Evolutionary conservation across 2,888 invertebrate species (phyloP), one percentile per base, ranked within the genome.

Genomic region (Drosophila cognata): DNA sequence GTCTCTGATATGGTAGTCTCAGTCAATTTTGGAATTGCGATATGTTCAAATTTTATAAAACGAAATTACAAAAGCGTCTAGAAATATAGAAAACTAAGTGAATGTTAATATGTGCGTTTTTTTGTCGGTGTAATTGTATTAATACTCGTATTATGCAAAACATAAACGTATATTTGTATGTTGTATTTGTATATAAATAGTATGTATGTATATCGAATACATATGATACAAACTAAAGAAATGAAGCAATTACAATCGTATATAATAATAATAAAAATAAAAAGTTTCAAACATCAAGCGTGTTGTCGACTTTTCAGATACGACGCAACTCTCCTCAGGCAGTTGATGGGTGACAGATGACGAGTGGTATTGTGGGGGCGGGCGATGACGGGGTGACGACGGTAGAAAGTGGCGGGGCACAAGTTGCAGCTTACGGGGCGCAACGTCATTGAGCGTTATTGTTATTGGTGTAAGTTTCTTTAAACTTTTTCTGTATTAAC

Each of bases 401-500:
- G 21, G 56, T 16, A 1, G 21, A 46, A 25, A 25, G 21, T 46
- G 46, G 21, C 16, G 46, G 46, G 46, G 16, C 21, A 46, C 46
- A 25, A n/a, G 36, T 16, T 43, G 10, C 28, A 29, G 69, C 46
- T 51, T 51, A 29, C 41, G 60, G 33, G 46, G 56, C 64, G 55
- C 29, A 31, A 43, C 66, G 70, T 85, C 84, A 88, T 76, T 91
- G 89, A 77, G 87, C 76, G 72, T 85, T 81, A 80, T 82, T 84
- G 69, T 84, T 90, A 58, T 73, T 90, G 84, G 95, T 95, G 93
- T 96, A 96, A 35, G 96, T 96, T 91, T 96, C 96, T 78, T 95
- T 94, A 93, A 96, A 95, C 67, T 96, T 94, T 90, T 95, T 95
- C 92, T 96, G 96, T 81, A 96, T 94, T 89, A 95, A 94, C 84